Conservation (phyloP, 2,797 vertebrate species). For the Acanthopagrus latus region DNA sequence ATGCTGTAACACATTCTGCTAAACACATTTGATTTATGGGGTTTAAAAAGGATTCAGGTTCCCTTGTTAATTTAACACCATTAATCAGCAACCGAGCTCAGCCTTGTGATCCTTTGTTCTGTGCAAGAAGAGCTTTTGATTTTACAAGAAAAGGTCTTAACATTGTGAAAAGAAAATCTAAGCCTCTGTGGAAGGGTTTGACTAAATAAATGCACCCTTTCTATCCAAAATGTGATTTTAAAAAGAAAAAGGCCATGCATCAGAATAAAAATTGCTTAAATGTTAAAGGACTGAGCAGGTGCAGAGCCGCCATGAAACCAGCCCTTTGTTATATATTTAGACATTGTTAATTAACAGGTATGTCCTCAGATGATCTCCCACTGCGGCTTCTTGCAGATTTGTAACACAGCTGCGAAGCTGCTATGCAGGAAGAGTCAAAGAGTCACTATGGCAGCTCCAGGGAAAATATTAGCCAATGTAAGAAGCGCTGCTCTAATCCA, state of each 20-base stretch:
- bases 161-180: not conserved
- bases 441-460: not conserved
- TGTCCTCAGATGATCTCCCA: not conserved
- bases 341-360: constrained; percentile 15
- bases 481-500: not conserved
- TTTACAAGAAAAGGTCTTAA: not conserved
- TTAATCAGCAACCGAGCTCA: constrained; percentile 2
- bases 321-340: not conserved
- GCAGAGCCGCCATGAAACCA: not conserved
- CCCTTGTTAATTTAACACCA: not conserved
- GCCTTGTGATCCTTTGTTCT: not conserved
- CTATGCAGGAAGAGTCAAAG: not conserved
- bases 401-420: constrained; percentile 3
- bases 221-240: not conserved
- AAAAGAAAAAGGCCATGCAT: too few relatives aligned
- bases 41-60: constrained; percentile 5
- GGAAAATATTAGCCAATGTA: not conserved
- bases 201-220: not conserved
- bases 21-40: constrained; percentile 4
- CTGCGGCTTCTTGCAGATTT: not conserved
- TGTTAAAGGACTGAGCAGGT: too few relatives aligned
- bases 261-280: not conserved
- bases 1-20: constrained; percentile 2
- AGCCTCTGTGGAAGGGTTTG: not conserved
- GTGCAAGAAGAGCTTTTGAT: constrained; percentile 1